phyloP scores from a whole-genome alignment of 2,113 vertebrate species.

The Empidonax alnorum region DNA sequence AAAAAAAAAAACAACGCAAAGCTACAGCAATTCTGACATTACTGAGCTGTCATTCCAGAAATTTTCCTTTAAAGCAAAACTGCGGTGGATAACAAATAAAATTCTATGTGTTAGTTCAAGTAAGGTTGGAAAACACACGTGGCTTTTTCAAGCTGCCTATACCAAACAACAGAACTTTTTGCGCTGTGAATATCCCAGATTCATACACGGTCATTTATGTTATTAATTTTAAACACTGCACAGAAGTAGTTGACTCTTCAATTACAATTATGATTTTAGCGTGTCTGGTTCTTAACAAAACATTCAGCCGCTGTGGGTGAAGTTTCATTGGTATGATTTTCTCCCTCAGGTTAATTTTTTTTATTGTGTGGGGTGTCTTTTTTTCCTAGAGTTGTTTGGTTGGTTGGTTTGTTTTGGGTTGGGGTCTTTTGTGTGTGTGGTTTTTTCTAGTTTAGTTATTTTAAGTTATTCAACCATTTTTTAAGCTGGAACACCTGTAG shows the following conservation, averaged over 20 bases:
- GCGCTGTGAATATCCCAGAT: background rate
- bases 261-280: background rate
- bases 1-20: background rate
- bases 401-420: too few species aligned
- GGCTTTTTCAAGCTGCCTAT: background rate
- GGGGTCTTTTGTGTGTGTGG: too few species aligned
- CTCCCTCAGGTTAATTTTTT: background rate
- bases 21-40: conserved; percentile 3
- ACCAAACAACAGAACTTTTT: background rate
- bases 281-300: background rate
- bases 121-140: background rate
- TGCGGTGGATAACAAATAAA: background rate
- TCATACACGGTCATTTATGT: background rate
- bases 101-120: background rate
- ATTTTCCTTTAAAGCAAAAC: background rate
- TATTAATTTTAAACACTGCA: background rate
- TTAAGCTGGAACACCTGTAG: background rate
- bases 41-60: background rate
- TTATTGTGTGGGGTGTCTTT: background rate
- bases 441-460: background rate
- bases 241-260: background rate
- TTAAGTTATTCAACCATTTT: background rate
- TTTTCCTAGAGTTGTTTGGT: too few species aligned
- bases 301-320: background rate
- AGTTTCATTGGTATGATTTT: background rate